phyloP scores from a whole-genome alignment of 92 coral and sea anemone genomes.

The Palythoa heliodiscus region DNA sequence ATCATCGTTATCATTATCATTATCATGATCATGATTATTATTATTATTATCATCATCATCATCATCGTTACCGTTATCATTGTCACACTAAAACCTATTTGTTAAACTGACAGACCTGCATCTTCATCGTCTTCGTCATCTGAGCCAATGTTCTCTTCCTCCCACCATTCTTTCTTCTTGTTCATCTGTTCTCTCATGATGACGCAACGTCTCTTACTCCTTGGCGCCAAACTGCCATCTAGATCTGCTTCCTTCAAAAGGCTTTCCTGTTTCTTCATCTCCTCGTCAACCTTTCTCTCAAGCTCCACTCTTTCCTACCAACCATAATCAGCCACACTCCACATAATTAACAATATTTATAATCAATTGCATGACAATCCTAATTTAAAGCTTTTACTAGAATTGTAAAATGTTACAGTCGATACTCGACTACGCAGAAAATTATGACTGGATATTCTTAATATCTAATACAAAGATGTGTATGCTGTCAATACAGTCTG shows the following conservation, averaged over 20 bases:
- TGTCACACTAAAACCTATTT: neutral
- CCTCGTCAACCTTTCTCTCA: conserved; percentile 72
- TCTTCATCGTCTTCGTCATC: conserved; percentile 89
- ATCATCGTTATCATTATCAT: too few species aligned
- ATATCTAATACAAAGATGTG: neutral
- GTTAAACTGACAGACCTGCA: conserved; percentile 46
- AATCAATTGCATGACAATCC: too few species aligned
- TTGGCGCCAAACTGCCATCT: conserved; percentile 60
- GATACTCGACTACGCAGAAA: too few species aligned
- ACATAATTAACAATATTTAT: neutral
- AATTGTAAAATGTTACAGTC: too few species aligned
- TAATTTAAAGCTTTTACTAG: too few species aligned
- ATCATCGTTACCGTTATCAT: too few species aligned
- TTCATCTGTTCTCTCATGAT: conserved; percentile 90
- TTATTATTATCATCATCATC: too few species aligned
- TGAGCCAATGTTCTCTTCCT: conserved; percentile 94
- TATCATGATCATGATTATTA: too few species aligned
- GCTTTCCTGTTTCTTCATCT: conserved; percentile 66
- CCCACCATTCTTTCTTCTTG: conserved; percentile 97
- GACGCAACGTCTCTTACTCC: conserved; percentile 93
- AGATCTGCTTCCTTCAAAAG: conserved; percentile 61
- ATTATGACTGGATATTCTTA: neutral
- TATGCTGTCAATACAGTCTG: neutral
- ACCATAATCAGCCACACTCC: neutral
- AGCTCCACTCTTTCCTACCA: conserved; percentile 66